phyloP scores from a whole-genome alignment of 2,113 vertebrate genomes.

The Motacilla tschutschensis region DNA sequence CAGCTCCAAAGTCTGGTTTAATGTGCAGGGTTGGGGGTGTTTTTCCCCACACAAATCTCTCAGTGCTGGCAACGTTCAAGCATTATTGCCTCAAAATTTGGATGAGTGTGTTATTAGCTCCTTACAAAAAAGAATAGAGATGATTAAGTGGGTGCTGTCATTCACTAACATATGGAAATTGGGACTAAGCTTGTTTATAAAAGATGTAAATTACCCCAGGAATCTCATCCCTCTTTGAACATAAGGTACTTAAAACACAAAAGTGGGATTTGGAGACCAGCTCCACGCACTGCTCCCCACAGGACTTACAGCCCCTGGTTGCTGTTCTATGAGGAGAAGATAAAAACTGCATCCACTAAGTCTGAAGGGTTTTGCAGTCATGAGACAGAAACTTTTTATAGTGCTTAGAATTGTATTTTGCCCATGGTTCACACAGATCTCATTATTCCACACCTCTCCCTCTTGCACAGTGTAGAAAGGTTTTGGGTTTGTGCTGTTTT shows the following conservation, averaged over 20 bases:
- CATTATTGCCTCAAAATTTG: not conserved
- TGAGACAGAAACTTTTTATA: not conserved
- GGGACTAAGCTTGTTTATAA: not conserved
- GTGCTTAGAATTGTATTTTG: not conserved
- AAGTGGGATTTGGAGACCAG: not conserved
- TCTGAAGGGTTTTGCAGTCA: not conserved
- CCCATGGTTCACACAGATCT: not conserved
- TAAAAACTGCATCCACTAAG: not conserved
- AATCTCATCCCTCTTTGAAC: not conserved
- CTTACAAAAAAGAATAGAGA: not conserved
- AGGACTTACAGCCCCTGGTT: not conserved
- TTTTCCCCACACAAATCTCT: not conserved
- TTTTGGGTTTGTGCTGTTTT: not conserved
- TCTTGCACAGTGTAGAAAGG: fast-evolving
- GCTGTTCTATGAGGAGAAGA: not conserved
- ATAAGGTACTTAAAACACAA: not conserved
- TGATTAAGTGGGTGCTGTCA: not conserved
- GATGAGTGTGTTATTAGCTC: not conserved
- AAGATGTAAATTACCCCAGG: not conserved
- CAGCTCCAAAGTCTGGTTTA: not conserved
- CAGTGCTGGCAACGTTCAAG: not conserved
- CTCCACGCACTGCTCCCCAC: not conserved
- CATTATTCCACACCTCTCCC: not conserved
- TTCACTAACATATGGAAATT: not conserved
- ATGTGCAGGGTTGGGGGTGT: fast-evolving